Conservation (phyloP, 2,797 vertebrate species). For the Tangara arthus region DNA sequence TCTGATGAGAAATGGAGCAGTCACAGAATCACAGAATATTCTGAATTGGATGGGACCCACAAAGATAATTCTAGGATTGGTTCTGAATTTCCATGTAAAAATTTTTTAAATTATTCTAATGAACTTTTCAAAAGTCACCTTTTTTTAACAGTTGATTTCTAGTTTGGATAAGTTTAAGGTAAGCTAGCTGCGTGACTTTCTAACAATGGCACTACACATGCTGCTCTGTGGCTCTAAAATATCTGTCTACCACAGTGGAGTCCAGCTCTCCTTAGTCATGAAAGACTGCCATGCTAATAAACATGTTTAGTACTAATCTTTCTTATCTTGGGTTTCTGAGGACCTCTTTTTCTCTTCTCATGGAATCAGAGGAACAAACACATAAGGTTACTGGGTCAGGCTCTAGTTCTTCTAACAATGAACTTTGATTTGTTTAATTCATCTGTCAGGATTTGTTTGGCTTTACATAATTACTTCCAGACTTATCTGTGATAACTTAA, state of each 20-base stretch:
- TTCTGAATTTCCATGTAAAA: neutral
- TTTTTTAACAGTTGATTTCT: neutral
- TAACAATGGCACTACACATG: neutral
- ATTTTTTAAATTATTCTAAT: neutral
- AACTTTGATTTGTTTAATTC: slow-evolving; percentile 66
- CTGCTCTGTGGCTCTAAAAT: neutral
- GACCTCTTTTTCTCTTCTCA: slow-evolving; percentile 32
- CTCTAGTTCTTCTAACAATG: slow-evolving; percentile 55
- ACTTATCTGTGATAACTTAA: slow-evolving; percentile 67
- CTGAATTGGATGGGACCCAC: neutral
- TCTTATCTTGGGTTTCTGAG: slow-evolving; percentile 38
- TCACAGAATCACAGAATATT: neutral
- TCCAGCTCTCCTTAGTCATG: neutral
- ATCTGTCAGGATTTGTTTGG: slow-evolving; percentile 65
- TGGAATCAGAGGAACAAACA: slow-evolving; percentile 55
- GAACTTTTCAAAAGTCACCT: neutral
- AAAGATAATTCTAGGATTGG: neutral
- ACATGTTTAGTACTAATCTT: slow-evolving; percentile 22
- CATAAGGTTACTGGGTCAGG: slow-evolving; percentile 41
- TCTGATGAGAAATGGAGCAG: neutral
- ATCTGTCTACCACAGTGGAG: neutral
- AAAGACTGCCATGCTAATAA: slow-evolving; percentile 11
- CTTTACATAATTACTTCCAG: slow-evolving; percentile 67
- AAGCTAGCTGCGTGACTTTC: neutral
- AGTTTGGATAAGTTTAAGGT: neutral